Conservation (phyloP, 2,113 vertebrate species). For the Vimba vimba region DNA sequence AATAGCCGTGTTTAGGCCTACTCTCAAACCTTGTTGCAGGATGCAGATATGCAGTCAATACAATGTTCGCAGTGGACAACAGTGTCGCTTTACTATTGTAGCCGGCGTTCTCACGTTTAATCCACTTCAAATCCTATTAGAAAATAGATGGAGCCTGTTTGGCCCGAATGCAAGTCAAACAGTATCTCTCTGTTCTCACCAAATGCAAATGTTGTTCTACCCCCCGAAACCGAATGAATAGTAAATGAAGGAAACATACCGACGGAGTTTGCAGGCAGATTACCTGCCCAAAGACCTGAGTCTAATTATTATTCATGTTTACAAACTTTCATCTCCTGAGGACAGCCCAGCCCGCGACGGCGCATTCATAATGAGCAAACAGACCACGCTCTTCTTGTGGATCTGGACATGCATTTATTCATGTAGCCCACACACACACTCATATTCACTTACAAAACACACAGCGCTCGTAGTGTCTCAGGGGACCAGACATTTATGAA, state of each 20-base stretch:
- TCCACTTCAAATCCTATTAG: conserved; percentile 69
- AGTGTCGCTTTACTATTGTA: conserved; percentile 49
- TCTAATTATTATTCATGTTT: conserved; percentile 84
- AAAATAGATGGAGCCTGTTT: conserved; percentile 66
- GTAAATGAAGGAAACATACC: conserved; percentile 50
- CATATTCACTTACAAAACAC: conserved; percentile 42
- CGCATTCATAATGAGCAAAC: conserved; percentile 75
- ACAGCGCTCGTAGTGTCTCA: conserved; percentile 57
- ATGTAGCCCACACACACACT: conserved; percentile 63
- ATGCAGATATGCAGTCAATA: conserved; percentile 30
- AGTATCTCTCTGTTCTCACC: conserved; percentile 61
- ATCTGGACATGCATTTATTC: conserved; percentile 78
- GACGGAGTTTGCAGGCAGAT: conserved; percentile 73
- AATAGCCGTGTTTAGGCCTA: not conserved
- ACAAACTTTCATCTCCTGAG: conserved; percentile 78
- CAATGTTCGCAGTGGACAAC: conserved; percentile 46
- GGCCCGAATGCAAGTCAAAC: conserved; percentile 69
- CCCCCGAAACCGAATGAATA: conserved; percentile 60
- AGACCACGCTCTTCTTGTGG: conserved; percentile 54
- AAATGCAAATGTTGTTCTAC: conserved; percentile 69
- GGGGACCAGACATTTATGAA: conserved; percentile 78
- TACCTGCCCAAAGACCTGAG: conserved; percentile 75
- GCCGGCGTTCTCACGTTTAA: conserved; percentile 43
- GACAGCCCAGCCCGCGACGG: conserved; percentile 62
- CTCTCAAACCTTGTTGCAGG: not conserved